phyloP scores from a whole-genome alignment of 1,140 invertebrate species.

The Belonocnema kinseyi region DNA sequence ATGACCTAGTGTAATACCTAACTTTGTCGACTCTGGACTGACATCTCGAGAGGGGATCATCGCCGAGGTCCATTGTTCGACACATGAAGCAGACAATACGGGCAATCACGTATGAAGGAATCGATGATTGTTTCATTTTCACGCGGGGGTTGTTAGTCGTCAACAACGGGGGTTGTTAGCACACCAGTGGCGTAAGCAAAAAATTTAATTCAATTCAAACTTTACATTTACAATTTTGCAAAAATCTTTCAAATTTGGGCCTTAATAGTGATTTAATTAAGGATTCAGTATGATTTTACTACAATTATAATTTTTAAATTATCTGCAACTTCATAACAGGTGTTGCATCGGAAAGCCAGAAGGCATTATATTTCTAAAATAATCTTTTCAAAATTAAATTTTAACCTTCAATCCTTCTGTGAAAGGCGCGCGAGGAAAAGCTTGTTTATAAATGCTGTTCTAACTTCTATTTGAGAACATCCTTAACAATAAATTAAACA shows the following conservation, averaged over 20 bases:
- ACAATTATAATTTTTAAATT: no score
- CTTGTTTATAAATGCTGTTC: no score
- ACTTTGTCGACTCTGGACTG: background rate
- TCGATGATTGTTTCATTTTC: slow-evolving; percentile 70
- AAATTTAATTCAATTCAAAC: background rate
- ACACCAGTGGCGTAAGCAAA: background rate
- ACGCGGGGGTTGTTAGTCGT: slow-evolving; percentile 41
- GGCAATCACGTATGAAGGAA: slow-evolving; percentile 72
- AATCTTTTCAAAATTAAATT: no score
- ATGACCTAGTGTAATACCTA: slow-evolving; percentile 24
- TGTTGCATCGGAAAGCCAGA: slow-evolving; percentile 17
- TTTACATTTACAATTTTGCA: no score
- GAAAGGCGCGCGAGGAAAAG: no score
- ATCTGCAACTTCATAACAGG: no score
- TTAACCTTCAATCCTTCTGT: no score
- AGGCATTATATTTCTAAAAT: no score
- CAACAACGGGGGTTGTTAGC: slow-evolving; percentile 35
- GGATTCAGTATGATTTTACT: no score
- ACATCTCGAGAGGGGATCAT: slow-evolving; percentile 20
- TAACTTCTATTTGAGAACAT: no score
- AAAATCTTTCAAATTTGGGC: slow-evolving; percentile 4
- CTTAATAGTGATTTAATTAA: no score
- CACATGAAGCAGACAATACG: slow-evolving; percentile 61
- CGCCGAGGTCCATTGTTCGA: slow-evolving; percentile 51
- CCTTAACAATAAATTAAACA: no score